A percentile compares a stretch with the other conserved stretches of the same genome.
phyloP scores from a whole-genome alignment of 2,113 vertebrate species.

The Speoplatyrhinus poulsoni region DNA sequence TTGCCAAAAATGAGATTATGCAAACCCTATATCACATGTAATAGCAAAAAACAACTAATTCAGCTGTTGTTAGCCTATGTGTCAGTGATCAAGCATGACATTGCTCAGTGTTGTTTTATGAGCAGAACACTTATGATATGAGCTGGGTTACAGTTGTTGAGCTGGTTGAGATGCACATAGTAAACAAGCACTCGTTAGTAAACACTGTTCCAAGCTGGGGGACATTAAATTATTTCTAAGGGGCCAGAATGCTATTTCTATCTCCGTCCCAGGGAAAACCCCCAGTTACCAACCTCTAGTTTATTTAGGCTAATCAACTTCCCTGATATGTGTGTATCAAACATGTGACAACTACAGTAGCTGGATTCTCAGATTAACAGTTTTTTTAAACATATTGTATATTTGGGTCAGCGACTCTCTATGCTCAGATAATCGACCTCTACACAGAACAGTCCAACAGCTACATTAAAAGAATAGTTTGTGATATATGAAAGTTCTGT shows the following conservation, averaged over 20 bases:
- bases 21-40: neutral
- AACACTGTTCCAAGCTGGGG: slow-evolving; percentile 39
- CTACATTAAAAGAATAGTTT: neutral
- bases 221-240: slow-evolving; percentile 9
- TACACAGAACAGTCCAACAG: slow-evolving; percentile 13
- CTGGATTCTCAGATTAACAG: too few species aligned
- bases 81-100: neutral
- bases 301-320: slow-evolving; percentile 2
- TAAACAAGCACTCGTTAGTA: slow-evolving; percentile 17
- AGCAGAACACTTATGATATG: neutral
- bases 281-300: slow-evolving; percentile 6
- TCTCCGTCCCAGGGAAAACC: slow-evolving; percentile 30
- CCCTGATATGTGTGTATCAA: too few species aligned
- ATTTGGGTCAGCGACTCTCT: neutral
- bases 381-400: neutral
- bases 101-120: neutral
- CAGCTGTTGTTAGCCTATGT: neutral
- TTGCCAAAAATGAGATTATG: neutral
- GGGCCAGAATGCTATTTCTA: slow-evolving; percentile 27
- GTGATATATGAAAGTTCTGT: slow-evolving; percentile 2
- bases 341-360: too few species aligned
- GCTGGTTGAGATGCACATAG: neutral
- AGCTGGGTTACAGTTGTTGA: slow-evolving; percentile 13
- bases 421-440: neutral
- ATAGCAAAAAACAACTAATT: neutral